A percentile compares a stretch with the other conserved stretches of the same genome.
Conservation (phyloP, 2,113 vertebrate genomes). For the Brachirus orientalis region DNA sequence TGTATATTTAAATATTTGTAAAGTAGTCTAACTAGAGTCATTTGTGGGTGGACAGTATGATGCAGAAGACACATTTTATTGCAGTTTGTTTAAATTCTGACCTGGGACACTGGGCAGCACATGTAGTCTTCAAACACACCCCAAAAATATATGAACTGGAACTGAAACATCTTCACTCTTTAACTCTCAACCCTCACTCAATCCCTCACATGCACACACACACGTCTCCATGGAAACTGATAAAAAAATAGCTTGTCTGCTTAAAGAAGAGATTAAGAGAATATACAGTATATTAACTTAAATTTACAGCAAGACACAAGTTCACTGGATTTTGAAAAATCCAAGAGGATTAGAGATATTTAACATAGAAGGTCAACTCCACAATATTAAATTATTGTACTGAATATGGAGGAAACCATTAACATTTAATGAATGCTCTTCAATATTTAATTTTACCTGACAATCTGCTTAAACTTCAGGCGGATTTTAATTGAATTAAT, state of each 20-base stretch:
- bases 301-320: constrained; percentile 29
- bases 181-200: constrained; percentile 53
- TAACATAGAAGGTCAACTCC: not conserved
- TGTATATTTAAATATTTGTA: too few species aligned
- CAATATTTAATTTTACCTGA: too few species aligned
- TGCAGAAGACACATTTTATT: too few species aligned
- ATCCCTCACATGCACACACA: constrained; percentile 33
- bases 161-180: constrained; percentile 57
- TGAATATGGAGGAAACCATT: not conserved
- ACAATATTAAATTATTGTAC: not conserved
- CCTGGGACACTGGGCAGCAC: constrained; percentile 17
- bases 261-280: constrained; percentile 50
- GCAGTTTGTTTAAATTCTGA: constrained; percentile 7
- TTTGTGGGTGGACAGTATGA: not conserved
- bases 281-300: constrained; percentile 28
- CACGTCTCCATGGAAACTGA: constrained; percentile 78
- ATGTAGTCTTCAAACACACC: constrained; percentile 22
- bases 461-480: not conserved
- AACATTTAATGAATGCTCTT: not conserved
- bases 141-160: constrained; percentile 49
- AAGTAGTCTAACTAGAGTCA: not conserved
- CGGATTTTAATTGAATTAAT: not conserved
- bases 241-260: constrained; percentile 65
- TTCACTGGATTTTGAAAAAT: not conserved
- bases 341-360: not conserved